Evolutionary conservation across 2,797 vertebrate species (phyloP).

Genomic region (Sebastes trivittatus): DNA sequence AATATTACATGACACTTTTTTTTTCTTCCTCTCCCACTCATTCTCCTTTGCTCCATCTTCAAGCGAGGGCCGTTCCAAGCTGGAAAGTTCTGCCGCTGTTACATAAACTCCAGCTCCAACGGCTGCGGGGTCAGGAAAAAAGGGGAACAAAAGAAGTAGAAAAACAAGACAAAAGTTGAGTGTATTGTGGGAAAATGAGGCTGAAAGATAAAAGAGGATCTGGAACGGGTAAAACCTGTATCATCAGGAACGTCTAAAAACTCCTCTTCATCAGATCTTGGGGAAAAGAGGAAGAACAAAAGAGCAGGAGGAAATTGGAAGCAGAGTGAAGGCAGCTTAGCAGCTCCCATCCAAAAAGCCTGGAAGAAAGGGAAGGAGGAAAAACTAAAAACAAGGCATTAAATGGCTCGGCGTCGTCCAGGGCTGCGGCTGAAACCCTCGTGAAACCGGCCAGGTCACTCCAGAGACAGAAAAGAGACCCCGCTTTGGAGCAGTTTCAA

Average conservation of each 20-base stretch:
- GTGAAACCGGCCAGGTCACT: slow-evolving; percentile 42
- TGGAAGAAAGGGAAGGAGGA: slow-evolving; percentile 58
- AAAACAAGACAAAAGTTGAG: slow-evolving; percentile 50
- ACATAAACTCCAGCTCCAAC: slow-evolving; percentile 65
- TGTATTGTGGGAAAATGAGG: slow-evolving; percentile 51
- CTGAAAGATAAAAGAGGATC: slow-evolving; percentile 53
- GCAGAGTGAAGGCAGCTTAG: slow-evolving; percentile 71
- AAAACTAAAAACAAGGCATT: slow-evolving; percentile 71
- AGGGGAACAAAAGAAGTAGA: slow-evolving; percentile 26
- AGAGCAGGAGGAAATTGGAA: slow-evolving; percentile 77
- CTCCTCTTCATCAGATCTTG: slow-evolving; percentile 63
- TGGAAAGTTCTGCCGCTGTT: slow-evolving; percentile 67
- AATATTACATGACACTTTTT: slow-evolving; percentile 63
- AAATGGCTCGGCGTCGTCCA: slow-evolving; percentile 52
- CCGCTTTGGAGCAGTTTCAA: slow-evolving; percentile 39
- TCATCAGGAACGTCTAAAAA: slow-evolving; percentile 57
- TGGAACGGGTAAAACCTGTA: slow-evolving; percentile 64
- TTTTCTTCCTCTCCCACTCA: slow-evolving; percentile 26
- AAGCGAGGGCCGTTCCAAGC: slow-evolving; percentile 59
- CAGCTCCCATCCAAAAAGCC: slow-evolving; percentile 67
- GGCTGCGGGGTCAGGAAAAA: slow-evolving; percentile 52
- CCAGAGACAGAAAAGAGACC: slow-evolving; percentile 41
- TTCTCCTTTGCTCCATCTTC: slow-evolving; percentile 53
- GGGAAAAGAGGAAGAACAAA: slow-evolving; percentile 68
- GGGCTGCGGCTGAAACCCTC: slow-evolving; percentile 41